Evolutionary conservation across 2,888 invertebrate species (phyloP).

Genomic region (Netelia inedita): DNA sequence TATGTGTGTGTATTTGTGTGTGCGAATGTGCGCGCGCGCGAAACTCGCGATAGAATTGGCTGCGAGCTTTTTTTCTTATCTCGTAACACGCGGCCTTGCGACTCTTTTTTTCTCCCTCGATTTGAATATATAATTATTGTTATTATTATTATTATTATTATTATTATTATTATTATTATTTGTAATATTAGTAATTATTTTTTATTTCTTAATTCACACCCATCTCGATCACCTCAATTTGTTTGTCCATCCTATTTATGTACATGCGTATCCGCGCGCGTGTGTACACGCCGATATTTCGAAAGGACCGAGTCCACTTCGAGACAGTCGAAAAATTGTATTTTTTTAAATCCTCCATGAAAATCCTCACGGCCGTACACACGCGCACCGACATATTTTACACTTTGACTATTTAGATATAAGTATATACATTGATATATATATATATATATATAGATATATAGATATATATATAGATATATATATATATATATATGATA

Average conservation of each 20-base stretch:
- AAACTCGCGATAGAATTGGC: constrained; percentile 61
- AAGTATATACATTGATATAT: constrained; percentile 37
- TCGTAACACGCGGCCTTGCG: constrained; percentile 53
- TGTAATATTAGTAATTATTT: background rate
- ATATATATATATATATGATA: constrained; percentile 14
- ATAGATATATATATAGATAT: constrained; percentile 63
- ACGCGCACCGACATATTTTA: constrained; percentile 67
- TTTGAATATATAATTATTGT: constrained; percentile 20
- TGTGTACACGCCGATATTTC: constrained; percentile 60
- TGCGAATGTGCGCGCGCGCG: constrained; percentile 36
- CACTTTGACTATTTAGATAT: constrained; percentile 69
- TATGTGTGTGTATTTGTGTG: constrained; percentile 28
- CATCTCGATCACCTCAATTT: constrained; percentile 64
- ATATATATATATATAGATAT: constrained; percentile 53
- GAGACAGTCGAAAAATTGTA: background rate
- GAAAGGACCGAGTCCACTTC: constrained; percentile 30
- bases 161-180: constrained; percentile 20
- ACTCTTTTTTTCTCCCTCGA: constrained; percentile 22
- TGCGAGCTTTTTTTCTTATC: constrained; percentile 53
- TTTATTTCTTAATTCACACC: constrained; percentile 41
- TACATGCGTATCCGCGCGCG: constrained; percentile 69
- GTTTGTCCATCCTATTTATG: constrained; percentile 72
- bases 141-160: constrained; percentile 23
- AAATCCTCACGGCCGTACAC: constrained; percentile 60
- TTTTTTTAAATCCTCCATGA: constrained; percentile 20